Percentiles rank a stretch among this genome's conserved stretches.
Evolutionary conservation across 1,140 invertebrate genomes (phyloP).

Genomic region (Pseudomyrmex pallidus): DNA sequence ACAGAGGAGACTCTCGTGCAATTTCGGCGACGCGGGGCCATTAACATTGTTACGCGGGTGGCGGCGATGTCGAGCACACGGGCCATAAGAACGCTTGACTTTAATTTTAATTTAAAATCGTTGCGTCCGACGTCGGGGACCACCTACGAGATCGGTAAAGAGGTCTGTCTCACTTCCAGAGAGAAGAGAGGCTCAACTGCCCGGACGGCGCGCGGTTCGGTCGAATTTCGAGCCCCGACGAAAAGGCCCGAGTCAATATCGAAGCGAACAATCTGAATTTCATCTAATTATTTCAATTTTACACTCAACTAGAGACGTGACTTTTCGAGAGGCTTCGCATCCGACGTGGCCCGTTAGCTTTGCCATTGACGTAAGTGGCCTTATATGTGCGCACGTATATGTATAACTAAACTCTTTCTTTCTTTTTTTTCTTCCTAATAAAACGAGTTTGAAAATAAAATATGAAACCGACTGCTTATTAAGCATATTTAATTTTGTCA

Average conservation of each 20-base stretch:
- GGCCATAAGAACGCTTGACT: constrained; percentile 79
- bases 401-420: neutral
- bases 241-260: constrained; percentile 66
- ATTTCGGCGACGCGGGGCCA: constrained; percentile 77
- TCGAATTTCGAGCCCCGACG: constrained; percentile 60
- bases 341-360: neutral
- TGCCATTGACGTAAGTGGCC: neutral
- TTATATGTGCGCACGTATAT: neutral
- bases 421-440: neutral
- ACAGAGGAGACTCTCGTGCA: constrained; percentile 66
- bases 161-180: constrained; percentile 71
- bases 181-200: constrained; percentile 64
- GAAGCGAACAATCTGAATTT: constrained; percentile 59
- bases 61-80: constrained; percentile 75
- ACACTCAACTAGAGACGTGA: neutral
- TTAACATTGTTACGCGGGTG: constrained; percentile 82
- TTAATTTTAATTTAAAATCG: constrained; percentile 85
- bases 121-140: constrained; percentile 78
- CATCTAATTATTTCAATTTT: constrained; percentile 30
- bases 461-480: neutral
- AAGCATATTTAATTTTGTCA: neutral
- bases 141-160: constrained; percentile 80
- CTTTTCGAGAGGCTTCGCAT: neutral
- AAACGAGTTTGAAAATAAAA: constrained; percentile 8
- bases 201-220: constrained; percentile 63